Evolutionary conservation across 1,140 invertebrate species (phyloP), one percentile per base, ranked within the genome.

Genomic region (Asbolus verrucosus): DNA sequence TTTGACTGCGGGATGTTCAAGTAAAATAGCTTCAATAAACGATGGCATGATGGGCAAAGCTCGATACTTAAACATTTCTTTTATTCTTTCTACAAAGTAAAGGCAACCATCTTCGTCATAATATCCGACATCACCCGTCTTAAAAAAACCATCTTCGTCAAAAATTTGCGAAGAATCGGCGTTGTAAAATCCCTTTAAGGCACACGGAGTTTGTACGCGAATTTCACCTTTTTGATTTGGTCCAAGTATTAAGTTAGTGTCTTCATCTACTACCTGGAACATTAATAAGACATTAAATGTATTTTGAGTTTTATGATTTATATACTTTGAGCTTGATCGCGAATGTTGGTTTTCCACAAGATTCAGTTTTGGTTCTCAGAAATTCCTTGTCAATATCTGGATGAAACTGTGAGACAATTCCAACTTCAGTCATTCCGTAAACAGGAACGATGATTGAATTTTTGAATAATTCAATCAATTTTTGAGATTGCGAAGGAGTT

Each of bases 31-130:
- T 78, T 94, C 92, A 9, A 94, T 85, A 71, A 81, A 81, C 0
- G 81, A 78, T 19, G 82, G 83, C 2, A 81, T 80, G 31, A 85
- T 84, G 74, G 85, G 84, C 24, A 81, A 77, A 30, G 81, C 83
- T 75, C 83, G 84, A 43, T 88, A 91, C 81, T 92, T 92, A 54
- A 92, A 90, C n/a, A 92, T 82, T 75, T 92, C 90, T 71, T 91
- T 92, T 21, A 90, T 78, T 41, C 91, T 80, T 63, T 90, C 90
- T 6, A 89, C 83, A 36, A 92, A 84, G 67, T 83, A 89, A 31
- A 92, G 84, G 46, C 84, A 86, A 0, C 84, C 85, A 13, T 89
- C 83, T 59, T 87, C 82, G 70, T 91, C 88, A 63, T 87, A 85
- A 70, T 88, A 90, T 0, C 85, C 88, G 21, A 92, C 83, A 75